A percentile compares a stretch with the other conserved stretches of the same genome.
Evolutionary conservation across 2,888 invertebrate species (phyloP).

Genomic region (Athalia circularis): DNA sequence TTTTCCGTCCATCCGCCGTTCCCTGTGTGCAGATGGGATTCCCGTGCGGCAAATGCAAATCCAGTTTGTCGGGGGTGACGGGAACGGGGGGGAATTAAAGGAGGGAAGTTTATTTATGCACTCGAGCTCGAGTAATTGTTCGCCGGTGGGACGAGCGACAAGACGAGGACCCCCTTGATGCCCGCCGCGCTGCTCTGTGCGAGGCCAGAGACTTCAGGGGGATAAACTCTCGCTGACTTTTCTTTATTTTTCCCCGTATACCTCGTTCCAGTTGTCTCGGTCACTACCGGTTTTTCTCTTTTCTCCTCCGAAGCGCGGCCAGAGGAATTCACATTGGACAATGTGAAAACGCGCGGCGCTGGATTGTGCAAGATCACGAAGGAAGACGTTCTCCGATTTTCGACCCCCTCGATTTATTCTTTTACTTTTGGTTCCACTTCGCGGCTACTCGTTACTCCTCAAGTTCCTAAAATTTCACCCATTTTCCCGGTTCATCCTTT

Average conservation of each 20-base stretch:
- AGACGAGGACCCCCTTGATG: conserved; percentile 44
- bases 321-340: neutral
- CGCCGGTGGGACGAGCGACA: conserved; percentile 39
- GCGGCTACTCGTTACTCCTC: conserved; percentile 13
- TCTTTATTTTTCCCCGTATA: conserved; percentile 1
- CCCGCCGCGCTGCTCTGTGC: neutral
- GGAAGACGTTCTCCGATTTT: neutral
- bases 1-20: neutral
- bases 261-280: neutral
- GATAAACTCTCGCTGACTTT: conserved; percentile 3
- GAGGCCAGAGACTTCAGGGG: neutral
- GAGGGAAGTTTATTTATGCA: conserved; percentile 61
- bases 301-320: neutral
- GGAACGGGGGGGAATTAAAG: neutral
- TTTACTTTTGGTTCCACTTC: neutral
- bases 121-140: conserved; percentile 64
- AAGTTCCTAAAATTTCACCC: neutral
- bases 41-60: conserved; percentile 55
- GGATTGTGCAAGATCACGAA: neutral
- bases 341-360: neutral
- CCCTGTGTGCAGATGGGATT: neutral
- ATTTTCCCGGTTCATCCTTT: neutral
- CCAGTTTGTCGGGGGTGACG: conserved; percentile 37
- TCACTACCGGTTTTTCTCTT: neutral
- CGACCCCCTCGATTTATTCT: neutral